Evolutionary conservation across 1,140 invertebrate species (phyloP), one percentile per base, ranked within the genome.

Genomic region (Copidosoma floridanum): DNA sequence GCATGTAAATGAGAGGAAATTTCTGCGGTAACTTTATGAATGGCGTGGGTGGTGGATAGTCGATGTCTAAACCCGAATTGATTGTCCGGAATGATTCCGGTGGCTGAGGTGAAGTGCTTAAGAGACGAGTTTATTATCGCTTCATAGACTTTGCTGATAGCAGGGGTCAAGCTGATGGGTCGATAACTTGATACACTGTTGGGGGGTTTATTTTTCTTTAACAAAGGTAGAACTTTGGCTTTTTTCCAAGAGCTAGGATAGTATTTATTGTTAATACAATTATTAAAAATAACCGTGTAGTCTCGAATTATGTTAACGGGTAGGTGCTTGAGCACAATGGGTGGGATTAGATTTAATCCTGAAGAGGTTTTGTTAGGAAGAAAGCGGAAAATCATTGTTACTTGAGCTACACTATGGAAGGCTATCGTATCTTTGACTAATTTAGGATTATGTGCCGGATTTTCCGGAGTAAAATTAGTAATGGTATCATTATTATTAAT

Each of bases 81-180:
- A 3, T 29, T 16, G 16, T 68, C 40, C 3, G 70, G 53, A 1
- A 74, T 63, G 16, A 71, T 62, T 11, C 67, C 53, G 11, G 63
- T 65, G 16, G 66, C 37, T 0, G 63, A 35, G n/a, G 53, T 51
- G 14, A 53, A 50, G 0, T 14, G n/a, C 12, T 40, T 11, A 1
- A 65, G n/a, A 0, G 43, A 12, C 0, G 40, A 27, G 32, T 60
- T 63, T 20, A 60, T 40, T 0, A 60, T 16, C 1, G 38, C 40
- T 63, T 60, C 57, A 24, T 53, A 63, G 1, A 74, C 52, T 66
- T 77, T 78, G 24, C 67, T 65, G 1, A 75, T 16, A n/a, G 59
- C 66, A 2, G 61, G 63, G 3, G 74, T 66, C 2, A 77, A 57
- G 44, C 72, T 76, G 11, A 79, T 78, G 16, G 75, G 74, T 8